Evolutionary conservation across 1,140 invertebrate genomes (phyloP).

Genomic region (Diprion similis): DNA sequence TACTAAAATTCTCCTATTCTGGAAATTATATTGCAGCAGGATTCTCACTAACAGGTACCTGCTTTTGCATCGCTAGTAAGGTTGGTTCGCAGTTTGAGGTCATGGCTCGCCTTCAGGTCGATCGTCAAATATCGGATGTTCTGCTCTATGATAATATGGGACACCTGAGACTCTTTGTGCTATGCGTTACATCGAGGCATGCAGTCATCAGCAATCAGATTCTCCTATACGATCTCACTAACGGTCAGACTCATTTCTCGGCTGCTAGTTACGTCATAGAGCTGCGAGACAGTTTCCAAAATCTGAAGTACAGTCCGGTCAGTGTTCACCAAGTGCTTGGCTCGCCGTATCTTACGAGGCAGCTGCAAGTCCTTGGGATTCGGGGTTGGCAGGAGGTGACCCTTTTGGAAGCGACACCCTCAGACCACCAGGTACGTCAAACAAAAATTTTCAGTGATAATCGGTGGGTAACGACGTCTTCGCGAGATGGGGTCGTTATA

Average conservation of each 20-base stretch:
- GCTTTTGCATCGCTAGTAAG: constrained; percentile 42
- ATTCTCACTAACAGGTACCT: constrained; percentile 38
- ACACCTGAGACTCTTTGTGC: constrained; percentile 34
- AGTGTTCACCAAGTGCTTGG: constrained; percentile 32
- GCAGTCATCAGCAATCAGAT: constrained; percentile 30
- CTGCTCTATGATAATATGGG: constrained; percentile 33
- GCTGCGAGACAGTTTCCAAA: constrained; percentile 31
- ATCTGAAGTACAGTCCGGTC: constrained; percentile 31
- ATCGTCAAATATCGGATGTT: constrained; percentile 37
- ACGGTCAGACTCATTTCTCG: constrained; percentile 17
- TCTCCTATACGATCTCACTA: constrained; percentile 29
- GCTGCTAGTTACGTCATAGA: constrained; percentile 4
- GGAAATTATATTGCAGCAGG: constrained; percentile 42
- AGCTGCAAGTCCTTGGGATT: constrained; percentile 37
- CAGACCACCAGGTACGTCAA: constrained; percentile 40
- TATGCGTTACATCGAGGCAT: constrained; percentile 23
- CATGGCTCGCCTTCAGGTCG: constrained; percentile 26
- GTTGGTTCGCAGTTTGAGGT: constrained; percentile 28
- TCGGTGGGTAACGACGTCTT: constrained; percentile 40
- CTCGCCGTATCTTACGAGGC: constrained; percentile 40
- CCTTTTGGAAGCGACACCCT: constrained; percentile 16
- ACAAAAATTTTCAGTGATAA: constrained; percentile 37
- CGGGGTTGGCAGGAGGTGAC: constrained; percentile 26
- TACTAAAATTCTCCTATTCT: constrained; percentile 49
- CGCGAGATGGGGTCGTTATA: constrained; percentile 42